These are phyloP conservation scores for Epirrhoe alternata DNA, from an alignment of 2,888 invertebrate species.

Conservation along the genomic window DNA sequence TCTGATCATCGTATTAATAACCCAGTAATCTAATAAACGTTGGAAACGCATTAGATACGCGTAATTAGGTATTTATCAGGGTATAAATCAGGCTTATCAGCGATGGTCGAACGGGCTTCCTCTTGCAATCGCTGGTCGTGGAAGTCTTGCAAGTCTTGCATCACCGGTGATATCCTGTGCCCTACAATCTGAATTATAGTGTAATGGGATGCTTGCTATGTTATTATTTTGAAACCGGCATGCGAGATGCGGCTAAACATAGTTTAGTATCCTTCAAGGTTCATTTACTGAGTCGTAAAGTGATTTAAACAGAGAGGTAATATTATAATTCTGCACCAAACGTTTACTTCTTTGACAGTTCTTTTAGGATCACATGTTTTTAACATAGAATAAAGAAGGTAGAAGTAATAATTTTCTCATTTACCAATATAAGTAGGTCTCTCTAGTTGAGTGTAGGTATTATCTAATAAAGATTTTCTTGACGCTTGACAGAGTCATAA, in stretches of 20 bases:
- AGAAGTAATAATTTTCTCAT: background rate
- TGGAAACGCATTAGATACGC: constrained; percentile 44
- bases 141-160: constrained; percentile 47
- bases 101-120: constrained; percentile 52
- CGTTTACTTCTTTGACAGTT: background rate
- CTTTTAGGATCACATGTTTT: background rate
- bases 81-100: constrained; percentile 58
- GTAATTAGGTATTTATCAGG: constrained; percentile 55
- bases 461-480: constrained; percentile 12
- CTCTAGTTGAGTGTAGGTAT: too few relatives aligned
- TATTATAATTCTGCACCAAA: background rate
- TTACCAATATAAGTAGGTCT: background rate
- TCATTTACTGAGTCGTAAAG: constrained; percentile 3
- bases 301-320: constrained; percentile 4
- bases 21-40: constrained; percentile 31
- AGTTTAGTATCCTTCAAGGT: constrained; percentile 11
- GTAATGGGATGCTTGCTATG: constrained; percentile 36
- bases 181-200: constrained; percentile 42
- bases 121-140: constrained; percentile 53
- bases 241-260: constrained; percentile 19
- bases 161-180: constrained; percentile 55
- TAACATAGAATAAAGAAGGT: background rate
- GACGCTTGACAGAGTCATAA: constrained; percentile 21
- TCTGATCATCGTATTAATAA: constrained; percentile 23
- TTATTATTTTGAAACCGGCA: constrained; percentile 35